Base-by-base conservation (phyloP, 2,888 invertebrate species). In the Iphiclides podalirius region DNA sequence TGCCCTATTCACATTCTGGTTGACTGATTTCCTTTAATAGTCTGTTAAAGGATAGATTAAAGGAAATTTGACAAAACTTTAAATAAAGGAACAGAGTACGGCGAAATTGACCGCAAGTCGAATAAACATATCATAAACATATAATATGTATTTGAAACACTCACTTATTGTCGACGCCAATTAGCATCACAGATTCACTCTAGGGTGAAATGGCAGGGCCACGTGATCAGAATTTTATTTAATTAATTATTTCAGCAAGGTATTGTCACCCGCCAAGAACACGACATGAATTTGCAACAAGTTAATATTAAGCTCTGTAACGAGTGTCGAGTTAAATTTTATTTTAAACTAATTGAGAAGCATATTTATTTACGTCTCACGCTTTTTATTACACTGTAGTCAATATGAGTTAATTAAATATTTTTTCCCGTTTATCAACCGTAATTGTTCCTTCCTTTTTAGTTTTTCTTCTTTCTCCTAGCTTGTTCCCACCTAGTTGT, bases 161-260 rank as follows among this genome's bases (percentile, higher is more conserved):
- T n/a, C n/a, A 47, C 28, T 52, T 44, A 16, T 38, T 31, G 48
- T 48, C 48, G 34, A 9, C 28, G 35, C 60, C 61, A 63, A 70
- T 70, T 65, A 69, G 59, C 55, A 60, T 64, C 65, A 61, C 59
- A 64, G 57, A 56, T 50, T 61, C 60, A 61, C 53, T 65, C 59
- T 60, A 63, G 63, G 60, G 58, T 63, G 60, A 67, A 65, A 66
- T 58, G 60, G 55, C 54, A 46, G 57, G 1, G 48, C 58, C 72
- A 72, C 68, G 68, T 70, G 72, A 72, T 64, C 59, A 47, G 66
- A 48, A n/a, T 31, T 66, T 70, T 64, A 68, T 60, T 63, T 60
- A 58, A 65, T 64, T 64, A 55, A 66, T 65, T 74, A 72, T 70
- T 72, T 68, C 72, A 68, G 70, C 64, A 34, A 62, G 49, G 43